Conservation (phyloP, 2,797 vertebrate species). For the Neosilurus hyrtlii region DNA sequence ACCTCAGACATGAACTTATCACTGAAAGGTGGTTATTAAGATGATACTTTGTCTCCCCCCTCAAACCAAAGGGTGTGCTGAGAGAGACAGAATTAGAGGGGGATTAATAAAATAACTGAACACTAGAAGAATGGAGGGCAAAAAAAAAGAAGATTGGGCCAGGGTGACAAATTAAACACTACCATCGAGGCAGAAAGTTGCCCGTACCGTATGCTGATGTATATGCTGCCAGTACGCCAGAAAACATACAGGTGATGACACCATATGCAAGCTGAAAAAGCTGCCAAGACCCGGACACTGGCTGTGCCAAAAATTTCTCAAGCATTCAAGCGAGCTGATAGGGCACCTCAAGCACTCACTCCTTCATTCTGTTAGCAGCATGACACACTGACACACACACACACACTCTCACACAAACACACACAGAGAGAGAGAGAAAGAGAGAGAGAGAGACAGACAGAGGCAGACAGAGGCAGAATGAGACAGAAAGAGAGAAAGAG, state of each 20-base stretch:
- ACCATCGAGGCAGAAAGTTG: constrained; percentile 54
- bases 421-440: no score
- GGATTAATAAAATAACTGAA: not conserved
- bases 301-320: constrained; percentile 58
- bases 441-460: no score
- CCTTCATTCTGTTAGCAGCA: constrained; percentile 33
- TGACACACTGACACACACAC: not conserved
- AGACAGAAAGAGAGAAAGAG: no score
- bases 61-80: constrained; percentile 38
- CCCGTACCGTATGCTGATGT: constrained; percentile 67
- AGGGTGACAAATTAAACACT: constrained; percentile 53
- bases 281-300: constrained; percentile 63
- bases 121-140: constrained; percentile 20
- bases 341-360: constrained; percentile 48
- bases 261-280: constrained; percentile 70
- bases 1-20: constrained; percentile 59
- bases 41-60: constrained; percentile 58
- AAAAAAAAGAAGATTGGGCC: constrained; percentile 30
- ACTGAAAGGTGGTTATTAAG: constrained; percentile 72
- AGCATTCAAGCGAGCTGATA: constrained; percentile 42
- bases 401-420: not conserved
- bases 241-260: constrained; percentile 73
- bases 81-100: constrained; percentile 12
- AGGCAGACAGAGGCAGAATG: no score
- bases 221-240: constrained; percentile 66